Conservation (phyloP, 2,888 invertebrate genomes). For the Deroplatys truncata region DNA sequence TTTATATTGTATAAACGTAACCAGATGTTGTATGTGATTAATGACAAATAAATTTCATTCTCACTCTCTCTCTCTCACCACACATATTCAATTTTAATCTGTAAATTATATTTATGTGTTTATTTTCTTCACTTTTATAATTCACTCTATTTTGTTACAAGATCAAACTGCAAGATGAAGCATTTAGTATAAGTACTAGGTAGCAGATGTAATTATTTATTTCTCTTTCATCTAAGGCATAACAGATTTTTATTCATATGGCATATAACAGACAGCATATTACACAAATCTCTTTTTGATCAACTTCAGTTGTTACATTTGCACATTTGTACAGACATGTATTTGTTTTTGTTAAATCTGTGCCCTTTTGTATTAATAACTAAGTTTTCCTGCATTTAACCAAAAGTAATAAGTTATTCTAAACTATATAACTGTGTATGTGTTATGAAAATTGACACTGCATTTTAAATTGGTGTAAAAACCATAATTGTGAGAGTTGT, state of each 20-base stretch:
- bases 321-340: neutral
- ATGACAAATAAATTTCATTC: no score
- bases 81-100: no score
- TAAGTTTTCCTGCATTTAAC: neutral
- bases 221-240: neutral
- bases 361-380: neutral
- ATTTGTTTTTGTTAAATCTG: neutral
- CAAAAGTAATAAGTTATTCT: neutral
- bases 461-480: neutral
- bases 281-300: neutral
- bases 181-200: no score
- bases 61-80: no score
- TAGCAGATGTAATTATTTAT: neutral
- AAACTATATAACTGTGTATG: neutral
- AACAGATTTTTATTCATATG: neutral
- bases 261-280: neutral
- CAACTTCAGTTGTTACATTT: neutral
- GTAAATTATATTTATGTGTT: no score
- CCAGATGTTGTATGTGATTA: no score
- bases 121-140: no score
- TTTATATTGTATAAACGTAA: no score
- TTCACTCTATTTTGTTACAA: no score
- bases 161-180: no score
- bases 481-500: neutral
- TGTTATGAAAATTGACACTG: neutral